A percentile compares a stretch with the other conserved stretches of the same genome.
Conservation (phyloP, 1,140 invertebrate genomes). For the Drosophila azteca region DNA sequence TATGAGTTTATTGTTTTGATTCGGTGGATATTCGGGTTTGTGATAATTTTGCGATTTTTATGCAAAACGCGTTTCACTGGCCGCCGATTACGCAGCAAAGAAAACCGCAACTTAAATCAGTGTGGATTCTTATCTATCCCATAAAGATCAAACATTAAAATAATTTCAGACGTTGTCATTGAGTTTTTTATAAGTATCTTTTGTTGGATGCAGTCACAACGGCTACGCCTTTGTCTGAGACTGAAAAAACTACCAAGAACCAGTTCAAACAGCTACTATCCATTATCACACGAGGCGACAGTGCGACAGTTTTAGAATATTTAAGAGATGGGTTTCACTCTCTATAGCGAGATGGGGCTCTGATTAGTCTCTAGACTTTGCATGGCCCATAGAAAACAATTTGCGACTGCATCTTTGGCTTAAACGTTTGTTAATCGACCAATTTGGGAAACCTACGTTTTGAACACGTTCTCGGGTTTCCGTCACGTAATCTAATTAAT, state of each 20-base stretch:
- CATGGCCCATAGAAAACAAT: neutral
- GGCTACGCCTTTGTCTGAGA: neutral
- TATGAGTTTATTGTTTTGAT: conserved; percentile 41
- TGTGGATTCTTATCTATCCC: conserved; percentile 33
- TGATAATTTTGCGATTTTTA: conserved; percentile 46
- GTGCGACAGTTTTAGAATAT: conserved; percentile 10
- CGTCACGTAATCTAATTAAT: conserved; percentile 43
- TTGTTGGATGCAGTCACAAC: neutral
- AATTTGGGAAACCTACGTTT: conserved; percentile 16
- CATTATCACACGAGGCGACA: neutral
- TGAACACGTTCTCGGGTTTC: conserved; percentile 26
- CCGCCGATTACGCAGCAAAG: conserved; percentile 35
- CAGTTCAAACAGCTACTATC: conserved; percentile 20
- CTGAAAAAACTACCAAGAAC: conserved; percentile 15
- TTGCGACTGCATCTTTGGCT: neutral
- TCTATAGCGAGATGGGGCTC: too few relatives aligned
- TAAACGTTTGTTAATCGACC: conserved; percentile 5
- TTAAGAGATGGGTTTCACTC: neutral
- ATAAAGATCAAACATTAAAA: neutral
- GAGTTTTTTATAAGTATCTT: neutral
- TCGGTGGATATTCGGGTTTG: conserved; percentile 18
- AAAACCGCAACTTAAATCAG: conserved; percentile 31
- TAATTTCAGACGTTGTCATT: neutral
- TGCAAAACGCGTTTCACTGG: conserved; percentile 42
- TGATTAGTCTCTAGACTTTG: neutral